Evolutionary conservation across 2,888 invertebrate genomes (phyloP), one percentile per base, ranked within the genome.

Genomic region (Melipona beecheii): DNA sequence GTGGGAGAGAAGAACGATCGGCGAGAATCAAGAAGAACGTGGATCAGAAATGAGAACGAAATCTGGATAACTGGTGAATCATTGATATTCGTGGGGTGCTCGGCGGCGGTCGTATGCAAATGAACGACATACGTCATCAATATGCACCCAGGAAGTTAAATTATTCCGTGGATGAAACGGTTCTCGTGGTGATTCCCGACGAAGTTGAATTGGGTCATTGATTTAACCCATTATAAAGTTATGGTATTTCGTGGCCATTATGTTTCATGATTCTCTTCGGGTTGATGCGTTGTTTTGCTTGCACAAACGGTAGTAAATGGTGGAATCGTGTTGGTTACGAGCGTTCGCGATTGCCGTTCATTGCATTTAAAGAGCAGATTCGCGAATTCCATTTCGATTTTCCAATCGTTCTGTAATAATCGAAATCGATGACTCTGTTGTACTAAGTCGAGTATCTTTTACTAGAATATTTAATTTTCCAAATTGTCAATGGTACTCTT

Each of bases 91-190:
- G 82, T 56, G 27, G 70, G 66, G 64, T 68, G 43, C 36, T 6
- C 65, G 75, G 75, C 66, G 9, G 68, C 77, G 77, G 75, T 81
- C 75, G 83, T 87, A 89, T 90, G 90, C 85, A 90, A 83, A 92
- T 91, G 86, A 81, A 83, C 80, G 58, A 83, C 85, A 84, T 82
- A 88, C 87, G 85, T 89, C 91, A 89, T 92, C 89, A 89, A 90
- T 91, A 91, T 90, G 89, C 91, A 86, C 83, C 83, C 60, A 72
- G 81, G 65, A 81, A 78, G 86, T 85, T 89, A 87, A 91, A 91
- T 92, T 91, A 92, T 92, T 90, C 88, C 81, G 64, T 70, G 69
- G 62, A 78, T 73, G 72, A 81, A 73, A 74, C 78, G 77, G 66
- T 76, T 76, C 27, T 60, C 85, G 52, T 81, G 72, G 74, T 81